Evolutionary conservation across 2,888 invertebrate species (phyloP).

Genomic region (Bursaphelenchus okinawaensis): DNA sequence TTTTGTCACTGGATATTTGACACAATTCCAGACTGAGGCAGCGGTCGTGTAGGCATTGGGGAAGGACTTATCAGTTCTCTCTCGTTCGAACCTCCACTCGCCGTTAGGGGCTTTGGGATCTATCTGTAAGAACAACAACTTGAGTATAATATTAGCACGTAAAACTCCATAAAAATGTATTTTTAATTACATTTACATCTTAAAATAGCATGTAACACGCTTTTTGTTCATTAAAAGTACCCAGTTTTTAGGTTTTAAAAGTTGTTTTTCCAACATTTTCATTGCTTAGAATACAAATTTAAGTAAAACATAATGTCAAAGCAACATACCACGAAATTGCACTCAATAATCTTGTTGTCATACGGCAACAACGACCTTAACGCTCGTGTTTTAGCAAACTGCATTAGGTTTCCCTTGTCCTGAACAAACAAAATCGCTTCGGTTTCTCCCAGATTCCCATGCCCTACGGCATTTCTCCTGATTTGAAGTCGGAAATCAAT

Average conservation of each 20-base stretch:
- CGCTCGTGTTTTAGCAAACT: constrained; percentile 61
- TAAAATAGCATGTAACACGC: too few species aligned
- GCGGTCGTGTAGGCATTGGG: constrained; percentile 86
- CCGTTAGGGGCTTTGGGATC: constrained; percentile 12
- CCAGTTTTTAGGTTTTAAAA: too few species aligned
- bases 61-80: constrained; percentile 89
- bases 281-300: too few species aligned
- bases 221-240: too few species aligned
- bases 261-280: too few species aligned
- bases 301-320: constrained; percentile 9
- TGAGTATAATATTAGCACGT: not conserved
- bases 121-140: not conserved
- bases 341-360: constrained; percentile 92
- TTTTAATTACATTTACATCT: too few species aligned
- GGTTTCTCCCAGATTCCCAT: constrained; percentile 60
- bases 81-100: constrained; percentile 86
- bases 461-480: constrained; percentile 60
- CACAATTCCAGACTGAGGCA: constrained; percentile 52
- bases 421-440: constrained; percentile 60
- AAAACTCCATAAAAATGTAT: too few species aligned
- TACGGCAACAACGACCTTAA: constrained; percentile 73
- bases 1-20: constrained; percentile 43
- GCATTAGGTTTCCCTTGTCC: not conserved
- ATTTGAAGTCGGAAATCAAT: constrained; percentile 89
- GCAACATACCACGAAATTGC: constrained; percentile 61